Conservation (phyloP, 2,888 invertebrate genomes). For the Hemithea aestivaria region DNA sequence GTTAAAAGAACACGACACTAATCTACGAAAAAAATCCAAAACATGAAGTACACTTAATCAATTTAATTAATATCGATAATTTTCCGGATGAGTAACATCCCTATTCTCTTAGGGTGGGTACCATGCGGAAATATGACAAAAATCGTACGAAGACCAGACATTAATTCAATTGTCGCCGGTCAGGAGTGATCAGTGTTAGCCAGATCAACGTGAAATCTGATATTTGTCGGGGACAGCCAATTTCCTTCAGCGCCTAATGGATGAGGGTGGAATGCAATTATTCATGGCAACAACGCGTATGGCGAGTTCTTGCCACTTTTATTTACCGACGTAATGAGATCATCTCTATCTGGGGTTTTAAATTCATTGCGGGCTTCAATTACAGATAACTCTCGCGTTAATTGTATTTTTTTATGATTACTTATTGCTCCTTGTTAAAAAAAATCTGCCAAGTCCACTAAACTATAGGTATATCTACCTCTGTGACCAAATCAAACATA, state of each 20-base stretch:
- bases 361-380: not conserved
- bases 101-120: constrained; percentile 34
- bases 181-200: constrained; percentile 69
- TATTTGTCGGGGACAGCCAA: constrained; percentile 70
- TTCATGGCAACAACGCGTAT: constrained; percentile 44
- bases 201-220: constrained; percentile 75
- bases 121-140: constrained; percentile 65
- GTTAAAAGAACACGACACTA: too few species aligned
- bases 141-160: constrained; percentile 64
- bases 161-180: constrained; percentile 73
- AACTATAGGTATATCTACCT: too few species aligned
- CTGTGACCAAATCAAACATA: too few species aligned
- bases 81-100: not conserved
- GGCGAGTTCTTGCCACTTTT: constrained; percentile 19
- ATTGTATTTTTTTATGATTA: too few species aligned
- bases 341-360: not conserved
- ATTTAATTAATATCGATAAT: constrained; percentile 6
- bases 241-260: constrained; percentile 66
- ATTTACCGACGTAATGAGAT: not conserved
- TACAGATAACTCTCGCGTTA: too few species aligned
- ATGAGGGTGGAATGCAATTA: constrained; percentile 60
- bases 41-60: too few species aligned
- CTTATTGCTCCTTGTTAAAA: too few species aligned
- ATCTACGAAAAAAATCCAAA: too few species aligned
- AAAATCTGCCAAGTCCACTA: too few species aligned